These are phyloP conservation scores for Harpagoxenus sublaevis DNA, from an alignment of 2,888 invertebrate species.

Conservation along the genomic window DNA sequence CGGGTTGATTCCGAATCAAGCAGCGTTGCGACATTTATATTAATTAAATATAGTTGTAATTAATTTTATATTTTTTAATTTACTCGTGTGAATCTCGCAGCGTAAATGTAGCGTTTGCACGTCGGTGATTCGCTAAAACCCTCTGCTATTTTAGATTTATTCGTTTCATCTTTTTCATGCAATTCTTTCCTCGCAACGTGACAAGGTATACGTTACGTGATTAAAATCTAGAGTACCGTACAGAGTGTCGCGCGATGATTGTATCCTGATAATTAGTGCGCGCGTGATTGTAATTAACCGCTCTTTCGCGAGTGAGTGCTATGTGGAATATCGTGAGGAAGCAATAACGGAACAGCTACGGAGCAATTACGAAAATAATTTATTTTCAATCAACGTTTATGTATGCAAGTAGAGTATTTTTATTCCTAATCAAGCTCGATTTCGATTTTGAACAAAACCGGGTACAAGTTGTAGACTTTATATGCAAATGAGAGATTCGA, in stretches of 20 bases:
- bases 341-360: neutral
- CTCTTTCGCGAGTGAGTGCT: neutral
- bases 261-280: neutral
- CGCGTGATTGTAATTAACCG: neutral
- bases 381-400: neutral
- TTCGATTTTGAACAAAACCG: neutral
- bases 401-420: neutral
- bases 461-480: neutral
- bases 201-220: neutral
- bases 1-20: neutral
- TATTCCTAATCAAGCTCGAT: neutral
- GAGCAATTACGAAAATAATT: neutral
- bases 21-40: neutral
- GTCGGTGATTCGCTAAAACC: neutral
- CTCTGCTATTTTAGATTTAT: neutral
- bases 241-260: neutral
- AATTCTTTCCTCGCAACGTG: neutral
- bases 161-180: neutral
- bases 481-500: neutral
- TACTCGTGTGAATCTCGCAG: neutral
- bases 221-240: neutral
- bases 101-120: neutral
- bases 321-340: neutral
- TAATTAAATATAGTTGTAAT: conserved; percentile 4
- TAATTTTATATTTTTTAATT: neutral